These are phyloP conservation scores for Cyprinus carpio DNA, from an alignment of 2,113 vertebrate species.

Conservation along the genomic window DNA sequence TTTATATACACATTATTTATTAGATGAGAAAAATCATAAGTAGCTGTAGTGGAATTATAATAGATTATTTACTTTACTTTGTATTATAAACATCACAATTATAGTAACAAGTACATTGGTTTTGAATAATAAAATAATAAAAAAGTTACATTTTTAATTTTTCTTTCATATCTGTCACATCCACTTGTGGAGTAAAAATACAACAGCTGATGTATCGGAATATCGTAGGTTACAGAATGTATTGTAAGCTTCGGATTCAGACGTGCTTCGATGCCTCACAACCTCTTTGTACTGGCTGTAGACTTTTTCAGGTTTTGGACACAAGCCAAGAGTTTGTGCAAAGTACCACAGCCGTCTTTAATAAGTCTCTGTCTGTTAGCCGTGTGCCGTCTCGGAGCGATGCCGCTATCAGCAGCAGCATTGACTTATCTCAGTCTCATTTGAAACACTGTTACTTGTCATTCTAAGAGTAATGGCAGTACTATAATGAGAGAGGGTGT, in stretches of 20 bases:
- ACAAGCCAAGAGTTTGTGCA: background rate
- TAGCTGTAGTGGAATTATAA: background rate
- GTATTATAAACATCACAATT: background rate
- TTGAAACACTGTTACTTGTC: constrained; percentile 42
- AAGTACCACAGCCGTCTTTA: background rate
- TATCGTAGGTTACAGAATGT: background rate
- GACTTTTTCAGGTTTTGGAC: background rate
- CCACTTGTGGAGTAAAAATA: background rate
- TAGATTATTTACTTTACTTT: background rate
- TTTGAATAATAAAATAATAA: background rate
- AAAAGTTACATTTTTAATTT: background rate
- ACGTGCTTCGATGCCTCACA: no score
- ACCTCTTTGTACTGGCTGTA: background rate
- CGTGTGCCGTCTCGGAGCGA: constrained; percentile 19
- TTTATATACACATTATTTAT: background rate
- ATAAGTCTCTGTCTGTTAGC: constrained; percentile 28
- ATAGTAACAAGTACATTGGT: background rate
- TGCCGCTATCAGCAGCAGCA: constrained; percentile 35
- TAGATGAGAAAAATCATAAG: background rate
- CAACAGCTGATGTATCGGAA: background rate
- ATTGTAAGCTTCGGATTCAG: background rate
- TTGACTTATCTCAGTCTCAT: constrained; percentile 47
- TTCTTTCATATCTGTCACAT: background rate
- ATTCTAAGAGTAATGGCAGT: constrained; percentile 46
- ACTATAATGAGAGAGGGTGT: constrained; percentile 40